These are phyloP conservation scores for Aspidiotus destructor DNA, from an alignment of 2,888 invertebrate species.

Conservation along the genomic window DNA sequence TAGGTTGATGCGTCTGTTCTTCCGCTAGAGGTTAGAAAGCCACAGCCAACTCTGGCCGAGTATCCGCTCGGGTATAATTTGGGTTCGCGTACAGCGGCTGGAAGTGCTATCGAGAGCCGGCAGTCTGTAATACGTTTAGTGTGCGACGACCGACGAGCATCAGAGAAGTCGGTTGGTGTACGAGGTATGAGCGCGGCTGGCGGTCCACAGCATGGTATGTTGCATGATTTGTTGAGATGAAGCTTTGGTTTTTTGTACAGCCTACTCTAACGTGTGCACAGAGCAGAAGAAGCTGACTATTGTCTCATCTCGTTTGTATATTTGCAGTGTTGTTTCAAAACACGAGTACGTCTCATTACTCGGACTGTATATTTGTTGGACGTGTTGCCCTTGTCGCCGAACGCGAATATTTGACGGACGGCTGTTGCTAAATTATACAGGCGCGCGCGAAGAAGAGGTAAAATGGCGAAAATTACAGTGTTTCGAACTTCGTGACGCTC, in stretches of 20 bases:
- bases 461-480: no score
- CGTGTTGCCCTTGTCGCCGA: slow-evolving; percentile 1
- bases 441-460: no score
- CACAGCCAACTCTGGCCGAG: not conserved
- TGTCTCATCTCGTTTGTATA: slow-evolving; percentile 27
- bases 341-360: no score
- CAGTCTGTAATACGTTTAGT: not conserved
- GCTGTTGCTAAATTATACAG: no score
- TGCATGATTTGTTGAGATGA: slow-evolving; percentile 28
- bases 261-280: slow-evolving; percentile 16
- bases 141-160: slow-evolving; percentile 12
- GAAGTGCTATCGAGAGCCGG: slow-evolving; percentile 12
- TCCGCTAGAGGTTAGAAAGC: slow-evolving; percentile 22
- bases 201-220: slow-evolving; percentile 27
- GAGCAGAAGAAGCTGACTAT: slow-evolving; percentile 13
- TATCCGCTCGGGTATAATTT: no score
- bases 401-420: not conserved
- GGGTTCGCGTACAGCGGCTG: not conserved
- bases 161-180: slow-evolving; percentile 12
- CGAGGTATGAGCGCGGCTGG: slow-evolving; percentile 25
- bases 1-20: slow-evolving; percentile 13
- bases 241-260: slow-evolving; percentile 19
- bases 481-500: no score
- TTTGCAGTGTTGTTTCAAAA: not conserved
- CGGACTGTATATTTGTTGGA: not conserved